phyloP scores from a whole-genome alignment of 2,888 invertebrate species.

The Dinocampus coccinellae region DNA sequence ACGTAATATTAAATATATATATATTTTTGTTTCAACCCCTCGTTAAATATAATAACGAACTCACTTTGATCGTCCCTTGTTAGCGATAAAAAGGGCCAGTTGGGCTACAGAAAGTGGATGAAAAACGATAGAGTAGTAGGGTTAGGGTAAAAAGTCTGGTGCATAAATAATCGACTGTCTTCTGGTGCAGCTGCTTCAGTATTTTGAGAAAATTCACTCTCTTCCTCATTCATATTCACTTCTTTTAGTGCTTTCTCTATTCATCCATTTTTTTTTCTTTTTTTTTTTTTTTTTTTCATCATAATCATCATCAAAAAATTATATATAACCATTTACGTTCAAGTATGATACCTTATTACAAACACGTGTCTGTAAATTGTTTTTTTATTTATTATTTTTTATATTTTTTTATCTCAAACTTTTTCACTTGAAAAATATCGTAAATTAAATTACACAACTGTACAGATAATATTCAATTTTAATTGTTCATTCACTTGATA shows the following conservation, averaged over 20 bases:
- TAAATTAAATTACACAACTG: neutral
- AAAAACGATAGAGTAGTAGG: neutral
- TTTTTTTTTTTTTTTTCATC: no score
- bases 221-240: neutral
- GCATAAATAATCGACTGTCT: conserved; percentile 21
- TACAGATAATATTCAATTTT: neutral
- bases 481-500: neutral
- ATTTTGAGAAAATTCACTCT: neutral
- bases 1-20: neutral
- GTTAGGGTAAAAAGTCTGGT: neutral
- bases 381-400: neutral
- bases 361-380: neutral
- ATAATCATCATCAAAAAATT: no score
- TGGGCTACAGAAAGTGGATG: neutral
- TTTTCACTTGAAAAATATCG: neutral
- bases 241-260: neutral
- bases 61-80: neutral
- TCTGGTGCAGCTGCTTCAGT: conserved; percentile 16
- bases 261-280: neutral
- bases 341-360: neutral
- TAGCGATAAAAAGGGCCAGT: neutral
- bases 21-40: neutral
- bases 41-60: neutral
- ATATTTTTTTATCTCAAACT: neutral
- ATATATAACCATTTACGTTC: neutral